Evolutionary conservation across 2,888 invertebrate species (phyloP), one percentile per base, ranked within the genome.

Genomic region (Cerastis leucographa): DNA sequence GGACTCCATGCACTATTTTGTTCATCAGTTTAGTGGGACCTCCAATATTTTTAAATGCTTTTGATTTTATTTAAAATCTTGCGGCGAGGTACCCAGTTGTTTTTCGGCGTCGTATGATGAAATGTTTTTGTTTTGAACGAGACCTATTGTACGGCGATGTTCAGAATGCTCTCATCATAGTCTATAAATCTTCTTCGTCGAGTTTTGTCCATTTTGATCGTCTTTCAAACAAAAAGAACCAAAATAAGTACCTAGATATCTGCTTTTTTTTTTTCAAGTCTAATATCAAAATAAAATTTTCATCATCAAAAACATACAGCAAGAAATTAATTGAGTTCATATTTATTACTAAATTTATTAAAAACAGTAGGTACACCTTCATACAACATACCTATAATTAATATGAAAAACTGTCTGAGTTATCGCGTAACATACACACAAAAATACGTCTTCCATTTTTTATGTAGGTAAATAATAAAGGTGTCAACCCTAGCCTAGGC

Each of bases 1-100:
- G n/a, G n/a, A n/a, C n/a, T n/a, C n/a, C n/a, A n/a, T n/a, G 51
- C 67, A 67, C n/a, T 67, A 51, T 67, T 67, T 35, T 67, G 22
- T 67, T 67, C 67, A 51, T 67, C 67, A 51, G 49, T 67, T 67
- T 67, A 35, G 67, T 67, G 29, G 49, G 22, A 49, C 67, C 49
- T 35, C 67, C 67, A 35, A 67, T 35, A 35, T 67, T 67, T 49
- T 67, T 35, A 4, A 4, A 67, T 67, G 67, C 49, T 49, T 67
- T 51, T 67, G 0, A 67, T 29, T 22, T 49, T 66, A 42, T 42
- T 42, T 42, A 42, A 42, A 66, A 66, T 66, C 29, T 49, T 67
- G 14, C 67, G 67, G 22, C 67, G 51, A 49, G 67, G 67, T 67
- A 22, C 67, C 67, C 7, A 69, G 42, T 54, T 68, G 68, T 2